Evolutionary conservation across 1,140 invertebrate species (phyloP).

Genomic region (Pemphigus obesinymphae): DNA sequence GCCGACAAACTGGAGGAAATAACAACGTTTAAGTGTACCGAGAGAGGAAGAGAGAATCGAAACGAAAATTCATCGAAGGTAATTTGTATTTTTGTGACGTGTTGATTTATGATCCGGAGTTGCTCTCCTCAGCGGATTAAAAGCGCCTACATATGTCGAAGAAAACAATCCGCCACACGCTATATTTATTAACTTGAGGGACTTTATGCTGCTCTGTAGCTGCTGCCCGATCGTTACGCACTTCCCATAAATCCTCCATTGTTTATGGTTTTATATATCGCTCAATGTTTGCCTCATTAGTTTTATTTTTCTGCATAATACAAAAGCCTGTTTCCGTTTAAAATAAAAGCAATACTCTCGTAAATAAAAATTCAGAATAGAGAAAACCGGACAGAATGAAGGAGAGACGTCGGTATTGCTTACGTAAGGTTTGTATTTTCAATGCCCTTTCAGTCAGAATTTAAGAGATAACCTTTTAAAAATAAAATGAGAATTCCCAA

Average conservation of each 20-base stretch:
- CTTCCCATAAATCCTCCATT: background rate
- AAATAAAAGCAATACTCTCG: too few relatives aligned
- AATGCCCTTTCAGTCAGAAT: too few relatives aligned
- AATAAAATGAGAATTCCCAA: too few relatives aligned
- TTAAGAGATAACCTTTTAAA: too few relatives aligned
- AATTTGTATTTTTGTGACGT: background rate
- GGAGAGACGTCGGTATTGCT: too few relatives aligned
- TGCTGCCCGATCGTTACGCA: background rate
- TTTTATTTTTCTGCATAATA: background rate
- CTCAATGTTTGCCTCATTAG: slow-evolving; percentile 3
- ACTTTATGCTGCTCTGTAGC: too few relatives aligned
- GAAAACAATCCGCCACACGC: background rate
- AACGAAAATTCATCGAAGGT: background rate
- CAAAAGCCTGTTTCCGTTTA: too few relatives aligned
- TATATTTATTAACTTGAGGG: background rate
- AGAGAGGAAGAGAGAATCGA: background rate
- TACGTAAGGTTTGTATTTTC: too few relatives aligned
- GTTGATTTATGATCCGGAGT: background rate
- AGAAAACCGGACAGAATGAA: too few relatives aligned
- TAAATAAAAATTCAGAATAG: too few relatives aligned
- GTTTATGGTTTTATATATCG: background rate
- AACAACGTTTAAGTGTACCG: background rate
- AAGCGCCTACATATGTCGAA: background rate
- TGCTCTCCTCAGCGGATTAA: too few relatives aligned
- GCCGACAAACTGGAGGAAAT: background rate